Evolutionary conservation across 53 echinoderm and acorn worm genomes (phyloP).

Genomic region (Astropecten irregularis): DNA sequence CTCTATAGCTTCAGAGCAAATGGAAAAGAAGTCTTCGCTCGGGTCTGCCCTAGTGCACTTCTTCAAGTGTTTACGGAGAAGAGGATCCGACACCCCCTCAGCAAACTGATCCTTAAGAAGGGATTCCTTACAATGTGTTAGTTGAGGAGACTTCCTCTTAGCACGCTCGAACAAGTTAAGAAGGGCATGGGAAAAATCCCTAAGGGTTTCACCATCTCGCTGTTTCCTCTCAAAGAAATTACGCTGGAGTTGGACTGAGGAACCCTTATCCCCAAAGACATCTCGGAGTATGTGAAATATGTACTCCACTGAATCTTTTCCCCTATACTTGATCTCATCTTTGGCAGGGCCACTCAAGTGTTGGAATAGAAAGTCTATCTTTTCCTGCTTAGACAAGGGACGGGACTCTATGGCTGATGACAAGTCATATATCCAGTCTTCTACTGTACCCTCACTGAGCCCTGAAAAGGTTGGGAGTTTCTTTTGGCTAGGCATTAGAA

Average conservation of each 20-base stretch:
- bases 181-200: slow-evolving; percentile 28
- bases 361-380: not conserved
- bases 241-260: not conserved
- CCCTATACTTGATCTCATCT: not conserved
- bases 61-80: not conserved
- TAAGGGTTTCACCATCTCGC: not conserved
- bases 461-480: not conserved
- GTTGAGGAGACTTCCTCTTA: not conserved
- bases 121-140: not conserved
- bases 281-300: not conserved
- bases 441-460: not conserved
- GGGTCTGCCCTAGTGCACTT: not conserved
- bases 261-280: slow-evolving; percentile 22
- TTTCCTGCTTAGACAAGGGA: not conserved
- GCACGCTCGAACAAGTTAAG: slow-evolving; percentile 18
- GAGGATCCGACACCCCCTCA: not conserved
- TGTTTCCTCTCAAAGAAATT: slow-evolving; percentile 25
- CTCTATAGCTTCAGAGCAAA: not conserved
- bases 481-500: slow-evolving; percentile 10
- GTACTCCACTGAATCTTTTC: not conserved
- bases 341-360: not conserved
- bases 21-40: not conserved
- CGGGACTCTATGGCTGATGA: not conserved
- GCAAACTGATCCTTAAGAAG: not conserved
- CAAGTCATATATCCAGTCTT: not conserved